A percentile compares a stretch with the other conserved stretches of the same genome.
Conservation (phyloP, 2,797 vertebrate species). For the Lithobates sylvaticus region DNA sequence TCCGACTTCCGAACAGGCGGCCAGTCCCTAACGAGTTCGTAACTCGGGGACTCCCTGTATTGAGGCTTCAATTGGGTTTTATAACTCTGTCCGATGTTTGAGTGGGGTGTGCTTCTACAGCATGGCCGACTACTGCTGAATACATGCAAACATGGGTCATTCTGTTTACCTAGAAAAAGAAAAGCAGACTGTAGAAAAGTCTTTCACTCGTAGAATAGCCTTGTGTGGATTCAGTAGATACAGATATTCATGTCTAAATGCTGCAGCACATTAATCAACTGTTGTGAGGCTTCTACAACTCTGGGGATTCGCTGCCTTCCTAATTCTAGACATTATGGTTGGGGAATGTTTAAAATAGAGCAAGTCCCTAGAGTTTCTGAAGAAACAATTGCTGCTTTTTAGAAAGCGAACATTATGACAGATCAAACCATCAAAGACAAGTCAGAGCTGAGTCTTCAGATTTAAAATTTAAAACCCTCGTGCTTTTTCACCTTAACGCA, state of each 20-base stretch:
- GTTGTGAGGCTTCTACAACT: conserved; percentile 17
- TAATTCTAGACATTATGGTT: conserved; percentile 29
- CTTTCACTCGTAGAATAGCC: neutral
- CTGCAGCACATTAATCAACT: conserved; percentile 50
- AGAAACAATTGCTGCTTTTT: conserved; percentile 6
- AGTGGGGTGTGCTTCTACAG: neutral
- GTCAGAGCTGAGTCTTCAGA: neutral
- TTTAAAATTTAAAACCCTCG: neutral
- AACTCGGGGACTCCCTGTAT: no score
- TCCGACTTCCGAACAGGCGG: no score
- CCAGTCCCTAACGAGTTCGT: no score
- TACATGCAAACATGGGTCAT: neutral
- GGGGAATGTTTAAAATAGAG: conserved; percentile 36
- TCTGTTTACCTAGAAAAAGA: neutral
- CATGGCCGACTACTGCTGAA: no score
- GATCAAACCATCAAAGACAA: neutral
- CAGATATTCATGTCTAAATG: conserved; percentile 13
- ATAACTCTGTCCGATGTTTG: no score
- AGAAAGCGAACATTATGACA: conserved; percentile 14
- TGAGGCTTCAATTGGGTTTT: no score
- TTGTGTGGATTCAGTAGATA: neutral
- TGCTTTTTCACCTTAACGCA: no score
- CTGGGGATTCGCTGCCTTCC: conserved; percentile 19
- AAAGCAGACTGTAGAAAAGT: neutral
- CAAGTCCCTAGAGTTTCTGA: conserved; percentile 4